These are phyloP conservation scores for Psylliodes chrysocephalus DNA, from an alignment of 2,888 invertebrate species.

Conservation along the genomic window DNA sequence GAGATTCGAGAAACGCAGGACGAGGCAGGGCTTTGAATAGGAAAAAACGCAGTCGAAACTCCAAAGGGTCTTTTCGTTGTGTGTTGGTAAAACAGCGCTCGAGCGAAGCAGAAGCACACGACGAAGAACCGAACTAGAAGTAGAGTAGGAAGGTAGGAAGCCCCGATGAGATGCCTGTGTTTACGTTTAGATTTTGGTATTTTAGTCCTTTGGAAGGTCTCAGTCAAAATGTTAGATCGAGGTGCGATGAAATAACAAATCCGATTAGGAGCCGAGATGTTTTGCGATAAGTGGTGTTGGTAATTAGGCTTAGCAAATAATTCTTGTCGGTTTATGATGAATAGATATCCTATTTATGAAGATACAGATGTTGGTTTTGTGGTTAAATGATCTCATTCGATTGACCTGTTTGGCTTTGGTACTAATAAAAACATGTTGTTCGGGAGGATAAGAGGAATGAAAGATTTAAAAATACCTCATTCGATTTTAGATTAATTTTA, in stretches of 20 bases:
- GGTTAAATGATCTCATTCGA: no score
- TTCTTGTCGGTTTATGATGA: neutral
- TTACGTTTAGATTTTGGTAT: slow-evolving; percentile 10
- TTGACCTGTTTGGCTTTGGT: no score
- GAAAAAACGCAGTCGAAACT: slow-evolving; percentile 5
- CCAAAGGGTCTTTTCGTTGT: neutral
- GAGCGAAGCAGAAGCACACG: neutral
- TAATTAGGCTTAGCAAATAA: neutral
- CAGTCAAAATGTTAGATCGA: neutral
- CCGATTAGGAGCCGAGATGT: slow-evolving; percentile 3
- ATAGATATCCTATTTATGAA: neutral
- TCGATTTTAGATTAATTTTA: no score
- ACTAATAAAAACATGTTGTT: no score
- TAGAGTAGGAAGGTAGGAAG: no score
- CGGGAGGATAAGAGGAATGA: no score
- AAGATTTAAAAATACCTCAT: no score
- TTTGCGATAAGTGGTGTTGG: neutral
- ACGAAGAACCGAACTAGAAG: slow-evolving; percentile 2
- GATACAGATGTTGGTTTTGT: no score
- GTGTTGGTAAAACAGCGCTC: neutral
- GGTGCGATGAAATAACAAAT: slow-evolving; percentile 8
- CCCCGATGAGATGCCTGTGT: neutral
- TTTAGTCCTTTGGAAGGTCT: neutral
- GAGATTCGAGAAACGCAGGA: neutral
- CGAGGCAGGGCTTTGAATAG: neutral